Evolutionary conservation across 2,113 vertebrate species (phyloP).

Genomic region (Stictonetta naevosa): DNA sequence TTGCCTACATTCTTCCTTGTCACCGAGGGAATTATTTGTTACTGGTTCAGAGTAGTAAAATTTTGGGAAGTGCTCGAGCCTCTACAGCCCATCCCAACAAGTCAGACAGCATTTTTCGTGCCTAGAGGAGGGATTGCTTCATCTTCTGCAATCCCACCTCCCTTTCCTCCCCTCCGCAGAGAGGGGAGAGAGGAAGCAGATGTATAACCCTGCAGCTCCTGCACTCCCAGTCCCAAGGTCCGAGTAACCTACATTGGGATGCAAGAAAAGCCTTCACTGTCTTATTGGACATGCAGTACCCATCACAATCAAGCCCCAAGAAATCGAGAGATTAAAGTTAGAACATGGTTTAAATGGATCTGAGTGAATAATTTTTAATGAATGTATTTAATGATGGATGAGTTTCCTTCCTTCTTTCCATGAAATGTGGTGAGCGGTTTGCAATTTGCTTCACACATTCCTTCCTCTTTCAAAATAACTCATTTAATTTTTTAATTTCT

Average conservation of each 20-base stretch:
- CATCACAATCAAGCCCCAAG: conserved; percentile 17
- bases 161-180: not conserved
- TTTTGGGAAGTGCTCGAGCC: not conserved
- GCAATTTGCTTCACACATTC: conserved; percentile 2
- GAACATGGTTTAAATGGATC: conserved; percentile 31
- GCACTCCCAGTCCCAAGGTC: not conserved
- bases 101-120: not conserved
- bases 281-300: conserved; percentile 4
- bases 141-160: not conserved
- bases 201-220: not conserved
- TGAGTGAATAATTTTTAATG: conserved; percentile 60
- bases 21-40: not conserved
- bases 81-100: not conserved
- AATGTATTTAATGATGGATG: conserved; percentile 55
- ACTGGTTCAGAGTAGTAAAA: not conserved
- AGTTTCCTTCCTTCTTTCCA: conserved; percentile 23
- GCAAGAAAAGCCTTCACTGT: not conserved
- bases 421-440: not conserved
- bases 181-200: not conserved
- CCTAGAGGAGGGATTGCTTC: not conserved
- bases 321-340: conserved; percentile 56
- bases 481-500: not conserved
- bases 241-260: not conserved
- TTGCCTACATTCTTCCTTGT: not conserved
- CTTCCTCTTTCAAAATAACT: not conserved